Evolutionary conservation across 30 jellyfish, hydroid and myxozoan genomes (phyloP).

Genomic region (Catostylus mosaicus): DNA sequence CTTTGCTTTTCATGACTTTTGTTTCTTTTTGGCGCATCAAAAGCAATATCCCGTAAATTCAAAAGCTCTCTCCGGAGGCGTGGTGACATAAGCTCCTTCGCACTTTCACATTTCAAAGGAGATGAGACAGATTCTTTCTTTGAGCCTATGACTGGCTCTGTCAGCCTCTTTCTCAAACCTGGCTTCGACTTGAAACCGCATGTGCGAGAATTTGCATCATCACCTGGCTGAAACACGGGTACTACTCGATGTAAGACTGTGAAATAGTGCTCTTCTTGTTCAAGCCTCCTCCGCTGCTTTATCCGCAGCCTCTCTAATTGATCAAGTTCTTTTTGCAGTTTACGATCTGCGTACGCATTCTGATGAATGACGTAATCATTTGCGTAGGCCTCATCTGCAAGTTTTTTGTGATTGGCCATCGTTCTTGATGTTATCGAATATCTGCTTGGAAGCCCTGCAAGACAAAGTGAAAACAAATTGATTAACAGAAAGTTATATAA

Average conservation of each 20-base stretch:
- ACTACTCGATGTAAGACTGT: constrained; percentile 44
- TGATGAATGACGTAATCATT: constrained; percentile 59
- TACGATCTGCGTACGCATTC: constrained; percentile 68
- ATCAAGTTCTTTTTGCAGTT: constrained; percentile 39
- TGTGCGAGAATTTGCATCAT: not conserved
- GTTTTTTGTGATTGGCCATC: constrained; percentile 45
- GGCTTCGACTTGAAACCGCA: not conserved
- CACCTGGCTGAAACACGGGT: constrained; percentile 22
- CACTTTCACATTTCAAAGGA: not conserved
- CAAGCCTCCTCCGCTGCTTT: constrained; percentile 49
- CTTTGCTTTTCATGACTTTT: not conserved
- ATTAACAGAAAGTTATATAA: no score
- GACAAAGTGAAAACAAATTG: no score
- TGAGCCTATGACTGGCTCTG: constrained; percentile 10
- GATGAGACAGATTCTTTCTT: not conserved
- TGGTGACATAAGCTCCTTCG: not conserved
- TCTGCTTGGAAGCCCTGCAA: no score
- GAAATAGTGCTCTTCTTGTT: constrained; percentile 45
- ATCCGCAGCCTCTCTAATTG: constrained; percentile 38
- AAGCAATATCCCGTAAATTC: constrained; percentile 5
- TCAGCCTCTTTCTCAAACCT: constrained; percentile 12
- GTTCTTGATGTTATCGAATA: not conserved
- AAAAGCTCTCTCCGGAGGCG: not conserved
- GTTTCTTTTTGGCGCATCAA: not conserved
- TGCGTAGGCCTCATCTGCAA: constrained; percentile 54